These are phyloP conservation scores for Biston stratarius DNA, from an alignment of 2,888 invertebrate genomes.

Conservation along the genomic window DNA sequence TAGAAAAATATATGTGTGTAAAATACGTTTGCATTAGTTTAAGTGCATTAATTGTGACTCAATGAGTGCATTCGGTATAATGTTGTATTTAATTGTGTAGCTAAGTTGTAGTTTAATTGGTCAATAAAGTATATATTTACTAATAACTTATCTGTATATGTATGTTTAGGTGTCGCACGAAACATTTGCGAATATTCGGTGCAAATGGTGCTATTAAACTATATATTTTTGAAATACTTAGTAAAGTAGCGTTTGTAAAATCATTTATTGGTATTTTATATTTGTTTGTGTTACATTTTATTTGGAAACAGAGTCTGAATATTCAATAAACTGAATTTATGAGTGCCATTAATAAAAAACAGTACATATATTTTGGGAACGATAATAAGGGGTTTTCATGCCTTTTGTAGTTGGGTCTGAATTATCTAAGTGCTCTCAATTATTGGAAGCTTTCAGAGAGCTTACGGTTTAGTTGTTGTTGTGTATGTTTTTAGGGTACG, in stretches of 20 bases:
- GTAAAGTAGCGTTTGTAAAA: slow-evolving; percentile 10
- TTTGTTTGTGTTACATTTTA: slow-evolving; percentile 4
- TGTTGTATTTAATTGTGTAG: background rate
- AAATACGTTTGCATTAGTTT: background rate
- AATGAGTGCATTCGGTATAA: background rate
- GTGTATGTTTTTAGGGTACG: no score
- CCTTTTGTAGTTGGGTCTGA: no score
- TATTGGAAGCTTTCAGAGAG: no score
- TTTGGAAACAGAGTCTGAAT: slow-evolving; percentile 4
- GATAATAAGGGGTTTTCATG: background rate
- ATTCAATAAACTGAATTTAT: background rate
- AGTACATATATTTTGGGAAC: slow-evolving; percentile 15
- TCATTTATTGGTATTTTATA: slow-evolving; percentile 5
- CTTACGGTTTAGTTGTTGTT: background rate
- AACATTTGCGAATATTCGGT: slow-evolving; percentile 13
- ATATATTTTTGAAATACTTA: slow-evolving; percentile 8
- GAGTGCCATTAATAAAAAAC: slow-evolving; percentile 19
- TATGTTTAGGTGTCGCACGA: background rate
- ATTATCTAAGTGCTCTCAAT: no score
- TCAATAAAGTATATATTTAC: background rate
- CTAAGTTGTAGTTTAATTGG: slow-evolving; percentile 1
- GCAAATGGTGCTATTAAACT: slow-evolving; percentile 22
- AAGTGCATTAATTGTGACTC: background rate
- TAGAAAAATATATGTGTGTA: background rate
- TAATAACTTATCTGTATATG: background rate